These are phyloP conservation scores for Sphaerophoria rueppellii DNA, from an alignment of 2,888 invertebrate species.

Conservation along the genomic window DNA sequence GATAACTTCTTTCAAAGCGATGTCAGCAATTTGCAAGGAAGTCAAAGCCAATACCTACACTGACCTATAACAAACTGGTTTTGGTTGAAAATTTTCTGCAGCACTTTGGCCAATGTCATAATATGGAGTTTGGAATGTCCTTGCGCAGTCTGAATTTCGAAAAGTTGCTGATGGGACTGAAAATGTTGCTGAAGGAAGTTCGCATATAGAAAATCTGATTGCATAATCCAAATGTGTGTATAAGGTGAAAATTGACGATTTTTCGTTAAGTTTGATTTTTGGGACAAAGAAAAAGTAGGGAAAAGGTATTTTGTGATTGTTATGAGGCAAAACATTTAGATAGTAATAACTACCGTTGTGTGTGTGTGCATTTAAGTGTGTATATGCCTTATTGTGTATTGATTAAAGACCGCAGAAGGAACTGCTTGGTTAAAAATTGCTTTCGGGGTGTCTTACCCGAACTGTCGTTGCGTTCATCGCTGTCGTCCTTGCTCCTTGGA, in stretches of 20 bases:
- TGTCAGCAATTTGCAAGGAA: constrained; percentile 31
- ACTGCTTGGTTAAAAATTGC: constrained; percentile 39
- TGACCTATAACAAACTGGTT: constrained; percentile 49
- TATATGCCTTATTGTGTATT: constrained; percentile 39
- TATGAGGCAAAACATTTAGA: constrained; percentile 44
- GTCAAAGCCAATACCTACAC: constrained; percentile 57
- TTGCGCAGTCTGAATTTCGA: constrained; percentile 61
- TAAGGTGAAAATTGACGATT: constrained; percentile 17
- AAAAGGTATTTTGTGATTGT: background rate
- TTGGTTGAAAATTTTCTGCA: constrained; percentile 10
- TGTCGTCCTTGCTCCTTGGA: background rate
- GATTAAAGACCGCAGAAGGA: constrained; percentile 52
- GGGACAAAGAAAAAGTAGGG: constrained; percentile 13
- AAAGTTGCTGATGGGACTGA: constrained; percentile 55
- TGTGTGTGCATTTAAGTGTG: background rate
- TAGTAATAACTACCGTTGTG: constrained; percentile 3
- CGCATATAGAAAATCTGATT: constrained; percentile 27
- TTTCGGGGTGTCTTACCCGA: constrained; percentile 12
- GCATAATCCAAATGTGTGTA: constrained; percentile 62
- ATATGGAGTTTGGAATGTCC: background rate
- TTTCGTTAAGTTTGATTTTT: constrained; percentile 59
- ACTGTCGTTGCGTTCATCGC: background rate
- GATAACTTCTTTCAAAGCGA: background rate
- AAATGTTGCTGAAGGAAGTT: constrained; percentile 50
- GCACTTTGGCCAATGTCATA: background rate